Percentiles rank a stretch among this genome's conserved stretches.
These are phyloP conservation scores for Crossaster papposus DNA, from an alignment of 53 echinoderm and acorn worm genomes.

Conservation along the genomic window DNA sequence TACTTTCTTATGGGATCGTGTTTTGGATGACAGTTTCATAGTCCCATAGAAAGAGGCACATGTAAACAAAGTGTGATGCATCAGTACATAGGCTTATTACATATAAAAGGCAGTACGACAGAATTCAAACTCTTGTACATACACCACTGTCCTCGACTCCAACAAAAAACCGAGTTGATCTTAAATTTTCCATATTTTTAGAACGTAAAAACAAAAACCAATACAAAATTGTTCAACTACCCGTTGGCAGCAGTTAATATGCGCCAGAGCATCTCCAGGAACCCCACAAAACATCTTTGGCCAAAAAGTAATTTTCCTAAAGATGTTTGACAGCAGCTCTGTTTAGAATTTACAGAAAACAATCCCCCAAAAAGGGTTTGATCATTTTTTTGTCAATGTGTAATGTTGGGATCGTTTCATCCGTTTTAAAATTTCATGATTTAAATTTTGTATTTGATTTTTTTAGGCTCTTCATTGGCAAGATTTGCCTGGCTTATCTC, in stretches of 20 bases:
- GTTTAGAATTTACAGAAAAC: too few species aligned
- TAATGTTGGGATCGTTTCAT: neutral
- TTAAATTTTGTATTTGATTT: neutral
- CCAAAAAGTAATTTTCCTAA: too few species aligned
- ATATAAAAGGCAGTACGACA: neutral
- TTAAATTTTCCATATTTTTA: conserved; percentile 63
- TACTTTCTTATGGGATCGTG: too few species aligned
- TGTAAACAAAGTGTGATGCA: too few species aligned
- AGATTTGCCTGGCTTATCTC: neutral
- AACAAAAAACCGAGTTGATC: conserved; percentile 52
- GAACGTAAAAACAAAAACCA: conserved; percentile 1
- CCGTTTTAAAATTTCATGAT: neutral
- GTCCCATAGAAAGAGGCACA: too few species aligned
- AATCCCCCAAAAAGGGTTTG: neutral
- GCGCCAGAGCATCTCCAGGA: too few species aligned
- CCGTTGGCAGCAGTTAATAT: conserved; percentile 36
- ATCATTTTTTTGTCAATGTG: neutral
- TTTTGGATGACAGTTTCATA: too few species aligned
- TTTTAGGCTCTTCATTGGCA: neutral
- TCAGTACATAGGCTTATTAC: too few species aligned
- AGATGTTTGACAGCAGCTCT: too few species aligned
- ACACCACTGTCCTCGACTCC: conserved; percentile 22
- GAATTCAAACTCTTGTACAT: conserved; percentile 52
- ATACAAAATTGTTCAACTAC: conserved; percentile 31
- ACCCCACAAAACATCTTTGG: too few species aligned